A percentile compares a stretch with the other conserved stretches of the same genome.
Evolutionary conservation across 2,888 invertebrate genomes (phyloP).

Genomic region (Adela reaumurella): DNA sequence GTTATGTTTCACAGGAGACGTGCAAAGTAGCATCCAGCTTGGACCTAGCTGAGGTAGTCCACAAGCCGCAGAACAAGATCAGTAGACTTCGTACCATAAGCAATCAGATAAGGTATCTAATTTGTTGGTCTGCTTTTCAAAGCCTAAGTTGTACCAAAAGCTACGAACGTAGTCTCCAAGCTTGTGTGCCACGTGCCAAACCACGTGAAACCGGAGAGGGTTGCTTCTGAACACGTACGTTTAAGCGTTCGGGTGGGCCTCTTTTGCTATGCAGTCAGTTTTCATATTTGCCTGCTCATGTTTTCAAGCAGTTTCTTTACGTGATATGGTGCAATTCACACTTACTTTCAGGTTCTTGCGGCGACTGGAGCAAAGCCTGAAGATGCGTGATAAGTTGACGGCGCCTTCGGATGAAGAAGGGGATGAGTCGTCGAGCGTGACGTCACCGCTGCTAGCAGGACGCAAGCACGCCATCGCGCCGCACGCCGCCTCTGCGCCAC

Average conservation of each 20-base stretch:
- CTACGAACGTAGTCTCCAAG: too few relatives aligned
- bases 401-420: constrained; percentile 59
- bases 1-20: constrained; percentile 41
- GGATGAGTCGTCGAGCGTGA: constrained; percentile 61
- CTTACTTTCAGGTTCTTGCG: constrained; percentile 71
- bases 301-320: too few relatives aligned
- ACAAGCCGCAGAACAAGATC: constrained; percentile 58
- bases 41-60: constrained; percentile 51
- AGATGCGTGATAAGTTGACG: constrained; percentile 61
- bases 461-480: constrained; percentile 35
- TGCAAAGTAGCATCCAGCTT: constrained; percentile 61
- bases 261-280: too few relatives aligned
- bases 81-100: constrained; percentile 69
- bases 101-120: constrained; percentile 72
- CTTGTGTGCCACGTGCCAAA: too few relatives aligned
- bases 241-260: too few relatives aligned
- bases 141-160: too few relatives aligned
- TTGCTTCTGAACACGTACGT: too few relatives aligned
- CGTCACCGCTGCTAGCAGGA: constrained; percentile 58
- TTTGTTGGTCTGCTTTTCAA: too few relatives aligned
- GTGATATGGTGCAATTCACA: too few relatives aligned
- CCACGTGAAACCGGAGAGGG: too few relatives aligned
- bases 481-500: constrained; percentile 44
- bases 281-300: too few relatives aligned
- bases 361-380: constrained; percentile 67